Base-by-base conservation (phyloP, 2,797 vertebrate genomes). In the Enteromius trimaculatus region DNA sequence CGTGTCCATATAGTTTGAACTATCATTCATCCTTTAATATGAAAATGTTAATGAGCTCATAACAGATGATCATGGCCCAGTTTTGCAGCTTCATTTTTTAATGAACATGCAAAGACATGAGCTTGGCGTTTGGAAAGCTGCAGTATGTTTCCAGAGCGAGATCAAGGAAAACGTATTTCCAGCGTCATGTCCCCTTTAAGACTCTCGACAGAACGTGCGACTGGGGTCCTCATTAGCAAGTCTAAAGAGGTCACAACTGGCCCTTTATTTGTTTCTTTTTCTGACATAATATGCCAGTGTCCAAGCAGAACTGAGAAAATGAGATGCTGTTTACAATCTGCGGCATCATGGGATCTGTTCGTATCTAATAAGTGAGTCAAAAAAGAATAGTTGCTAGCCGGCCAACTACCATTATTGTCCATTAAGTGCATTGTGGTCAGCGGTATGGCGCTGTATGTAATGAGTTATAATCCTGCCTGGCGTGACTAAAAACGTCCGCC, bases 221-320 rank as follows among this genome's bases (percentile, higher is more conserved):
- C 42, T 53, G 58, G 77, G 42, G 55, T 62, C 65, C 83, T 83
- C 79, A 86, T 86, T 88, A 88, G 76, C 80, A 88, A 81, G 78
- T 85, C 83, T 83, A 88, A 88, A 82, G 74, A 83, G 76, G 82
- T 83, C 80, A 81, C 72, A 76, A 88, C 82, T 66, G 44, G 77
- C 80, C 76, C 47, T 71, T 78, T 79, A 79, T 70, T 79, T 78
- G 42, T 72, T 49, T 49, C 29, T n/a, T 62, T 83, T 68, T 65
- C 82, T 87, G 42, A 76, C 81, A 85, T 83, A 68, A 80, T 79
- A 34, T 21, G 34, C 31, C 26, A 19, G 47, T 74, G 66, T 64
- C 84, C 58, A 65, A 49, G 76, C 81, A 65, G 58, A 71, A 64
- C 74, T 42, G 68, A 78, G 74, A 80, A 87, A 75, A 87, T 72